Conservation (phyloP, 2,797 vertebrate species). For the Eurystomus glaucurus region DNA sequence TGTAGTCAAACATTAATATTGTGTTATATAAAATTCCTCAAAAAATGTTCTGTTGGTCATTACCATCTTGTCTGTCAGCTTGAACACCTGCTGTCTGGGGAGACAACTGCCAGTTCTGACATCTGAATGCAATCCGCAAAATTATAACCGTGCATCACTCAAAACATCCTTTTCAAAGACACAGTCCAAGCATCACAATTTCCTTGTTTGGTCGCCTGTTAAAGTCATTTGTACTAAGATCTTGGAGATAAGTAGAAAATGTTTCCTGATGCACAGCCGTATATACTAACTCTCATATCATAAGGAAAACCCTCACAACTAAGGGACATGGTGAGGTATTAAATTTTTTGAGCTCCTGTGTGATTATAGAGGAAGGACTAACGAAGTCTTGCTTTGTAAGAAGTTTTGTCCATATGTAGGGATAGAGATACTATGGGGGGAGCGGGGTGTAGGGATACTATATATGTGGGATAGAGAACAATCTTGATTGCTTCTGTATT, state of each 20-base stretch:
- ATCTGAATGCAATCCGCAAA: constrained; percentile 69
- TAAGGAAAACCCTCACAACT: not conserved
- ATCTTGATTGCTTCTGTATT: not conserved
- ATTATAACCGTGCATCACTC: constrained; percentile 56
- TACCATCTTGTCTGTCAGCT: constrained; percentile 49
- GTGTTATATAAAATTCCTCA: not conserved
- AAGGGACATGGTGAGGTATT: not conserved
- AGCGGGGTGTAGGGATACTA: no score
- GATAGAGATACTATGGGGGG: not conserved
- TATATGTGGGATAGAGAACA: not conserved
- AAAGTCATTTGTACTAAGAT: constrained; percentile 61
- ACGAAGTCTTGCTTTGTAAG: not conserved
- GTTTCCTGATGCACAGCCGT: constrained; percentile 59
- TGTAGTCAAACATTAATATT: not conserved
- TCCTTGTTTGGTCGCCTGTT: constrained; percentile 63
- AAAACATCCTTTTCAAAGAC: constrained; percentile 67
- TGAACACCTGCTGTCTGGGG: constrained; percentile 60
- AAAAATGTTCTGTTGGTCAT: constrained; percentile 20
- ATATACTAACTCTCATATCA: constrained; percentile 9
- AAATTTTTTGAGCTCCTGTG: not conserved
- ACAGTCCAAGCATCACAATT: constrained; percentile 75
- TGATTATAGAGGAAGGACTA: not conserved
- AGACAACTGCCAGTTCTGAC: constrained; percentile 69
- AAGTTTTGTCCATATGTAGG: not conserved
- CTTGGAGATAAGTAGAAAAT: constrained; percentile 62